Conservation (phyloP, 1,140 invertebrate species). For the Temnothorax longispinosus region DNA sequence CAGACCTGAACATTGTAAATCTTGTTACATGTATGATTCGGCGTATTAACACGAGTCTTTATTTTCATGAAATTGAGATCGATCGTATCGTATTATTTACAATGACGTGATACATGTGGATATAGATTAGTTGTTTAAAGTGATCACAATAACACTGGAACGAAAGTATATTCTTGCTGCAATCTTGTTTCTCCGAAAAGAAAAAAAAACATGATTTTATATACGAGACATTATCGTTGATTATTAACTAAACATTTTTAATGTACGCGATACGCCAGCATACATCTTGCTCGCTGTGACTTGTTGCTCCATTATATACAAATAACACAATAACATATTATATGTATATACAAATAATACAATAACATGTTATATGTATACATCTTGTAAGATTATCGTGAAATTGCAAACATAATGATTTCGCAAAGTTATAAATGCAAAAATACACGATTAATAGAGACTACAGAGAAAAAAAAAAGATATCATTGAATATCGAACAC, state of each 20-base stretch:
- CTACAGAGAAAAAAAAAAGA: too few relatives aligned
- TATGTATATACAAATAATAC: slow-evolving; percentile 63
- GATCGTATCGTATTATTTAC: slow-evolving; percentile 37
- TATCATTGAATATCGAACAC: too few relatives aligned
- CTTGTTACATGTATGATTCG: slow-evolving; percentile 7
- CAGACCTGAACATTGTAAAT: neutral
- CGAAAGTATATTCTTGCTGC: slow-evolving; percentile 1
- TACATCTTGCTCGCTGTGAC: slow-evolving; percentile 35
- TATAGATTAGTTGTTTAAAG: neutral
- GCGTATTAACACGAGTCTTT: neutral
- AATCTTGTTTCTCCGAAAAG: slow-evolving; percentile 30
- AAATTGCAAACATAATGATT: slow-evolving; percentile 28
- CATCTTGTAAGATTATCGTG: neutral
- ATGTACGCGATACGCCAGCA: slow-evolving; percentile 52
- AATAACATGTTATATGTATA: slow-evolving; percentile 2
- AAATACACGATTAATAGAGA: slow-evolving; percentile 20
- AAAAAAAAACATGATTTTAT: neutral
- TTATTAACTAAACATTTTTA: slow-evolving; percentile 22
- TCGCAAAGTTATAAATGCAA: slow-evolving; percentile 64
- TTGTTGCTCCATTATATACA: slow-evolving; percentile 66
- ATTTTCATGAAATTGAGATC: slow-evolving; percentile 20
- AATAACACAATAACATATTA: slow-evolving; percentile 64
- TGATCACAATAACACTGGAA: neutral
- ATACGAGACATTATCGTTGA: neutral
- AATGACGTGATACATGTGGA: neutral